These are phyloP conservation scores for Hartigia nigra DNA, from an alignment of 2,888 invertebrate species.

Conservation along the genomic window DNA sequence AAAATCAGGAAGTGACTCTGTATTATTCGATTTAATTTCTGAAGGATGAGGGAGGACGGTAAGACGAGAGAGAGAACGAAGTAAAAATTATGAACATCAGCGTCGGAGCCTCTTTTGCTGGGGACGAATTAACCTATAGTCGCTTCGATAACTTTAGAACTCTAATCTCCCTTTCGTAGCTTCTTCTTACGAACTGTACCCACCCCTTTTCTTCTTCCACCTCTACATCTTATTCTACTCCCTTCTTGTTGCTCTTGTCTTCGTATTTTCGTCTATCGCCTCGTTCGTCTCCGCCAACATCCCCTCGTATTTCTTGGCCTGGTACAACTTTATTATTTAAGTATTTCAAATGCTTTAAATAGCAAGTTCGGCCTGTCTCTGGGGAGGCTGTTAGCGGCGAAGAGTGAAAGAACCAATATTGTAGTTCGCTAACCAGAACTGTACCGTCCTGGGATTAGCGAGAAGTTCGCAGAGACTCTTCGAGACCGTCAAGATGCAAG, in stretches of 20 bases:
- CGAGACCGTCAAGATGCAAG: background rate
- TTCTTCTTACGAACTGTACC: background rate
- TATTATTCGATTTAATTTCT: background rate
- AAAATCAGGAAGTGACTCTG: background rate
- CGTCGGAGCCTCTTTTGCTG: conserved; percentile 37
- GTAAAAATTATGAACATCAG: conserved; percentile 21
- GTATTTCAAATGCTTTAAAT: conserved; percentile 24
- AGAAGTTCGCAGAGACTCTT: background rate
- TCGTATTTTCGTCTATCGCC: background rate
- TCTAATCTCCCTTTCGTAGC: conserved; percentile 36
- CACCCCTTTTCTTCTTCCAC: background rate
- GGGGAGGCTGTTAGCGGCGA: background rate
- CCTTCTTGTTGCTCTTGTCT: background rate
- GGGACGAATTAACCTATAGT: conserved; percentile 38
- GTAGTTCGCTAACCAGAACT: background rate
- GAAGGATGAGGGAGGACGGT: conserved; percentile 4
- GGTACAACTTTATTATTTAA: conserved; percentile 24
- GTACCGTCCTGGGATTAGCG: background rate
- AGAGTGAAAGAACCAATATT: background rate
- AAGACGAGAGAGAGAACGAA: conserved; percentile 16
- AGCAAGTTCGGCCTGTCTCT: conserved; percentile 5
- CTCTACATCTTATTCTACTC: background rate
- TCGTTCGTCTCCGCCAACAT: background rate
- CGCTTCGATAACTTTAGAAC: conserved; percentile 43
- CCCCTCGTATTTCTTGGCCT: background rate